These are phyloP conservation scores for Aromia moschata DNA, from an alignment of 2,888 invertebrate species.

Conservation along the genomic window DNA sequence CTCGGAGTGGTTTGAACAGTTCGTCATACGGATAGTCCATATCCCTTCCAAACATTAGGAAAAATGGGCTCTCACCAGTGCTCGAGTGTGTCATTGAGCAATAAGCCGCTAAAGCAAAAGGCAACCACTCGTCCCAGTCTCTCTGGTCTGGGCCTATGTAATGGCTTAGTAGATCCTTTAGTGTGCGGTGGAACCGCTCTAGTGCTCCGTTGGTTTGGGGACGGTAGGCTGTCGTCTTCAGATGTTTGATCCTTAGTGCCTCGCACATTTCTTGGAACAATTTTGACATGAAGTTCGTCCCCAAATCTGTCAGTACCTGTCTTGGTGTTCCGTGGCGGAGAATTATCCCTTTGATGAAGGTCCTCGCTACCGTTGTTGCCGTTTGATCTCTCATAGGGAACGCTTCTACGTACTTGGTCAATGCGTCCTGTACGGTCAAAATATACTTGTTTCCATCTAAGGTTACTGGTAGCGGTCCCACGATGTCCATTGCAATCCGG, in stretches of 20 bases:
- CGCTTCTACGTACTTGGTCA: conserved; percentile 47
- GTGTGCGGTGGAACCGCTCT: conserved; percentile 38
- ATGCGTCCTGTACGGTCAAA: conserved; percentile 45
- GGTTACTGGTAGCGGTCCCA: conserved; percentile 43
- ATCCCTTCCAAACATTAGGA: conserved; percentile 41
- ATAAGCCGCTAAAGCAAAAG: conserved; percentile 44
- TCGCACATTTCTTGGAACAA: conserved; percentile 14
- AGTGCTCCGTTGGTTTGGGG: conserved; percentile 19
- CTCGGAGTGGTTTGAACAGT: conserved; percentile 28
- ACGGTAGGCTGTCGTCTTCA: conserved; percentile 16
- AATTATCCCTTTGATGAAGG: conserved; percentile 43
- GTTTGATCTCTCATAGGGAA: conserved; percentile 43
- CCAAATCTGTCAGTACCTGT: conserved; percentile 47
- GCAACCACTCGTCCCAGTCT: conserved; percentile 49
- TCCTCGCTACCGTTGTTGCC: conserved; percentile 43
- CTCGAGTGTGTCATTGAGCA: conserved; percentile 37
- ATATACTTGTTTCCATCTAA: conserved; percentile 44
- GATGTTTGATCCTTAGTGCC: conserved; percentile 9
- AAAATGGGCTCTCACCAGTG: conserved; percentile 42
- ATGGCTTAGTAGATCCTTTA: conserved; percentile 45
- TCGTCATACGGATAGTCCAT: conserved; percentile 38
- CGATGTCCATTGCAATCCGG: conserved; percentile 44
- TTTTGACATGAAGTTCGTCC: conserved; percentile 44
- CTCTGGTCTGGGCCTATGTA: conserved; percentile 42
- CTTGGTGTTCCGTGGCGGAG: conserved; percentile 47